Conservation (phyloP, 2,113 vertebrate genomes). For the Erpornis zantholeuca region DNA sequence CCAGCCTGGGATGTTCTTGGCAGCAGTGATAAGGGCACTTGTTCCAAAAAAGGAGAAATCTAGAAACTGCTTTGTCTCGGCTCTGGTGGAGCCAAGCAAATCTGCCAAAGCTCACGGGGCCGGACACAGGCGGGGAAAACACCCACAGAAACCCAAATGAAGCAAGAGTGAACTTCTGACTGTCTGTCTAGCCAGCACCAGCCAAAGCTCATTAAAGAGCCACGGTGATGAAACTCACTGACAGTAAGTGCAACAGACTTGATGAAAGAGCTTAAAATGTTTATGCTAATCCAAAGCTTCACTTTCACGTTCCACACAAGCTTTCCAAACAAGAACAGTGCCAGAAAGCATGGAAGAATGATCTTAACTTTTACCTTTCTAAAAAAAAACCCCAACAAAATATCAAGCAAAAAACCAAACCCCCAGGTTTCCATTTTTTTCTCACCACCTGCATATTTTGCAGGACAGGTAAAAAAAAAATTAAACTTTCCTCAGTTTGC, state of each 20-base stretch:
- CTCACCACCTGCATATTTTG: neutral
- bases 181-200: neutral
- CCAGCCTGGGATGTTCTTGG: neutral
- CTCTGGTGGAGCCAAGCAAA: neutral
- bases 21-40: neutral
- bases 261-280: neutral
- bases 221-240: neutral
- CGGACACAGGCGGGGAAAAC: neutral
- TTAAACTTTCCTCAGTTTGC: neutral
- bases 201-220: neutral
- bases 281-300: neutral
- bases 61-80: neutral
- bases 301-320: neutral
- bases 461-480: neutral
- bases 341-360: neutral
- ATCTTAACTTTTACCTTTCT: neutral
- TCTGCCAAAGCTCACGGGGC: neutral
- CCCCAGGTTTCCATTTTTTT: neutral
- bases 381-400: neutral
- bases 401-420: neutral
- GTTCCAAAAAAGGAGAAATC: neutral
- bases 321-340: neutral
- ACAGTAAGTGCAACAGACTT: neutral
- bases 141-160: neutral
- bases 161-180: slow-evolving; percentile 6